Evolutionary conservation across 1,140 invertebrate species (phyloP), one percentile per base, ranked within the genome.

Genomic region (Ruditapes philippinarum): DNA sequence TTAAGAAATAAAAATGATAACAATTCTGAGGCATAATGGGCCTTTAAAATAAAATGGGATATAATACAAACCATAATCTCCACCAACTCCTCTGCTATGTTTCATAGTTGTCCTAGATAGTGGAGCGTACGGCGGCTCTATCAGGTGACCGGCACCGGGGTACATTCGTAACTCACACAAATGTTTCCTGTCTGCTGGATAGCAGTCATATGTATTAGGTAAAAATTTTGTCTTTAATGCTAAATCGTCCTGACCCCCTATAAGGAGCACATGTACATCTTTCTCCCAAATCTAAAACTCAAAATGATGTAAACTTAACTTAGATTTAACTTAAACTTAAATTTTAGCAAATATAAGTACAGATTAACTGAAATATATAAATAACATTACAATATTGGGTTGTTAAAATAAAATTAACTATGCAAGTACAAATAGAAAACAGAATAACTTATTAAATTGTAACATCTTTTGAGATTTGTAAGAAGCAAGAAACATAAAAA

Each of bases 41-140:
- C n/a, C n/a, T n/a, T n/a, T n/a, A n/a, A n/a, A n/a, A n/a, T n/a
- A n/a, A n/a, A n/a, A n/a, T n/a, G 42, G 5, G 42, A 45, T 7
- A 45, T 45, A 45, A 45, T 45, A 60, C 38, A 19, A 68, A 83
- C 62, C 54, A n/a, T 54, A 2, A 17, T 36, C 25, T 11, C 42
- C 42, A 33, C 0, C n/a, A 40, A 70, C 62, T 33, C 42, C 28
- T 70, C 36, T 14, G 28, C 25, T 82, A 25, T 84, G 12, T 84
- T 33, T 28, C 14, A 14, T 51, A 31, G 73, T 70, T 4, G 82
- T 36, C 1, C 60, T 42, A 31, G 87, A 90, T 19, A 90, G 45
- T 0, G 93, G 92, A 7, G 88, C 51, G 83, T 92, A 92, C 0
- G 92, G 92, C 40, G 93, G 93, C 45, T 94, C 92, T 81, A 94